phyloP scores from a whole-genome alignment of 2,797 vertebrate genomes.

The Babyrousa celebensis region DNA sequence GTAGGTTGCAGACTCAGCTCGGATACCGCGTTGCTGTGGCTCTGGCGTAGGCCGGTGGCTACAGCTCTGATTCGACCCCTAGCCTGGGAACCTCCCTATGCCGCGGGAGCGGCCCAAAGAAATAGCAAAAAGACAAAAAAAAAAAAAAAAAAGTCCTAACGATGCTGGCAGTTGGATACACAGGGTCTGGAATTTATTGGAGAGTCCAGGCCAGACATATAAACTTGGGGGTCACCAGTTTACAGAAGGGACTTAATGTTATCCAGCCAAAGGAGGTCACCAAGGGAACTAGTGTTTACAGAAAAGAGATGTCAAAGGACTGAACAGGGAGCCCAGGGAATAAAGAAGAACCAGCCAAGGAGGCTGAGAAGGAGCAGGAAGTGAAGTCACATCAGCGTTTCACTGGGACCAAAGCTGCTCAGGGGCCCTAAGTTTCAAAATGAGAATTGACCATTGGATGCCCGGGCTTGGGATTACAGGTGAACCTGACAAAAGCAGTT shows the following conservation, averaged over 20 bases:
- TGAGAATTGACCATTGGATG: background rate
- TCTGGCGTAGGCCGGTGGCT: too few species aligned
- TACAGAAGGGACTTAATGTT: background rate
- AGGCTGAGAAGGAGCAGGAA: background rate
- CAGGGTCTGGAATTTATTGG: background rate
- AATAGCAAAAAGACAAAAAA: too few species aligned
- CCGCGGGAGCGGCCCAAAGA: too few species aligned
- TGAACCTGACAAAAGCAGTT: background rate
- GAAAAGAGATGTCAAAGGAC: background rate
- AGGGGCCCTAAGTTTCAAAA: too few species aligned
- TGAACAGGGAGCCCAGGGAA: background rate
- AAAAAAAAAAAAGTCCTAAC: background rate
- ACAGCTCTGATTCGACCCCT: too few species aligned
- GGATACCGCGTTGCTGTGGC: too few species aligned
- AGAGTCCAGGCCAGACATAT: background rate
- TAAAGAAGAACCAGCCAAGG: background rate
- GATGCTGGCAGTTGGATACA: background rate
- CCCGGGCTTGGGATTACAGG: rapidly evolving
- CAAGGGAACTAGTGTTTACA: background rate
- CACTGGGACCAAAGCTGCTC: background rate
- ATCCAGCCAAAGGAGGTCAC: background rate
- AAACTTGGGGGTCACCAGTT: background rate
- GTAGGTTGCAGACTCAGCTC: too few species aligned
- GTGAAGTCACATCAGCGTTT: background rate
- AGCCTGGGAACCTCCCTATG: too few species aligned